phyloP scores from a whole-genome alignment of 2,113 vertebrate species.

The Phoenicopterus ruber region DNA sequence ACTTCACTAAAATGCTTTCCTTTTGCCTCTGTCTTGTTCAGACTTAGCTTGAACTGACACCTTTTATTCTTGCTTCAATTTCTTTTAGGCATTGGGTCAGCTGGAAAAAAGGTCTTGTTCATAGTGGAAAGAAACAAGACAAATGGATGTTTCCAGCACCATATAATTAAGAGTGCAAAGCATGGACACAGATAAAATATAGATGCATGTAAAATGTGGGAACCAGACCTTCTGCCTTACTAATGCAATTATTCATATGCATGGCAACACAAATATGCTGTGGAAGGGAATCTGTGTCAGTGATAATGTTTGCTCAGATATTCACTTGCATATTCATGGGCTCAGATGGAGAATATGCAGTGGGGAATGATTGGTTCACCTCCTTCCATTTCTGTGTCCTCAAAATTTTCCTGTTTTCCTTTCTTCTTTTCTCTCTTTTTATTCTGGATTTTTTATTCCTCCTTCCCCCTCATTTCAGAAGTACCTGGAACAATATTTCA shows the following conservation, averaged over 20 bases:
- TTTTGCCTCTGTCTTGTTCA: background rate
- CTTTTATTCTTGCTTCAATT: background rate
- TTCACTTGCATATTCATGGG: slow-evolving; percentile 25
- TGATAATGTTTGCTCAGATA: slow-evolving; percentile 46
- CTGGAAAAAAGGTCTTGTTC: background rate
- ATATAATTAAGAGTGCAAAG: slow-evolving; percentile 20
- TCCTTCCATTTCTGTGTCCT: background rate
- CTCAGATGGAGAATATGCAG: background rate
- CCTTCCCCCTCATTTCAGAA: background rate
- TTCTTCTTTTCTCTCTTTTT: background rate
- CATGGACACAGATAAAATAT: slow-evolving; percentile 42
- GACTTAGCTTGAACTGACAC: background rate
- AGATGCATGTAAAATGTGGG: slow-evolving; percentile 25
- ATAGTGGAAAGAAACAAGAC: background rate
- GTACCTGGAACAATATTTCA: background rate
- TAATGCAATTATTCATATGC: slow-evolving; percentile 53
- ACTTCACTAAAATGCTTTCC: background rate
- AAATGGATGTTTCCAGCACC: slow-evolving; percentile 10
- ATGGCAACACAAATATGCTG: slow-evolving; percentile 45
- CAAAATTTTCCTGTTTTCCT: background rate
- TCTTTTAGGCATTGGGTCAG: background rate
- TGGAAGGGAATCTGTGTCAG: slow-evolving; percentile 47
- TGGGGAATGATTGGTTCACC: background rate
- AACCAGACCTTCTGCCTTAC: slow-evolving; percentile 38
- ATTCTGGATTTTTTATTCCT: background rate